These are phyloP conservation scores for Drosophila ficusphila DNA, from an alignment of 1,140 invertebrate genomes.

Conservation along the genomic window DNA sequence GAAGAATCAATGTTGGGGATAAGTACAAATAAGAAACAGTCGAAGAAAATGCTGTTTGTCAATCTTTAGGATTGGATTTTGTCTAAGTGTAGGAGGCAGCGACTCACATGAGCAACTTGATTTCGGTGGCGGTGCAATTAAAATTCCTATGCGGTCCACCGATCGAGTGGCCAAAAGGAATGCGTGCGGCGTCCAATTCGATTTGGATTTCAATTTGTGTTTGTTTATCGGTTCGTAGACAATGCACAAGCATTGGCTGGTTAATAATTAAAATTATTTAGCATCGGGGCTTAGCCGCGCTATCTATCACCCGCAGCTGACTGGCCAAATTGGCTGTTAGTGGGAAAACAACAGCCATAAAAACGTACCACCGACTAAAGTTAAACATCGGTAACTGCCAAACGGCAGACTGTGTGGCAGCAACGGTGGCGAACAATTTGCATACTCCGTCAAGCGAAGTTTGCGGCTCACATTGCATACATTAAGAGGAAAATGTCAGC, in stretches of 20 bases:
- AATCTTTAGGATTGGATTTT: no score
- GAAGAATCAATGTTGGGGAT: no score
- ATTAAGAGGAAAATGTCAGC: constrained; percentile 62
- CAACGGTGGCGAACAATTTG: constrained; percentile 65
- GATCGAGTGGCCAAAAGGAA: constrained; percentile 56
- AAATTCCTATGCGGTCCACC: constrained; percentile 65
- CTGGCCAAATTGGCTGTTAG: constrained; percentile 62
- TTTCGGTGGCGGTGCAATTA: constrained; percentile 74
- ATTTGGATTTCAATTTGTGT: constrained; percentile 67
- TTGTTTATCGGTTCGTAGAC: constrained; percentile 47
- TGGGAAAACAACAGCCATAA: constrained; percentile 16
- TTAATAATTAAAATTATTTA: constrained; percentile 74
- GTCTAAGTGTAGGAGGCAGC: not conserved
- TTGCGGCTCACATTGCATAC: constrained; percentile 66
- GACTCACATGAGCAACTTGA: constrained; percentile 42
- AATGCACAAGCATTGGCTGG: constrained; percentile 35
- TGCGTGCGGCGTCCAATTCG: constrained; percentile 63
- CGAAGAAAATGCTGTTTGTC: no score
- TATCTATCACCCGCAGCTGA: constrained; percentile 16
- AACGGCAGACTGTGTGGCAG: constrained; percentile 12
- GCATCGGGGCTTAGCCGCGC: constrained; percentile 26
- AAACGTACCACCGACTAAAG: not conserved
- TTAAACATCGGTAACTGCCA: not conserved
- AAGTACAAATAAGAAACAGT: no score
- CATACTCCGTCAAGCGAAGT: constrained; percentile 48